Base-by-base conservation (phyloP, 1,140 invertebrate species). In the Pectinophora gossypiella region DNA sequence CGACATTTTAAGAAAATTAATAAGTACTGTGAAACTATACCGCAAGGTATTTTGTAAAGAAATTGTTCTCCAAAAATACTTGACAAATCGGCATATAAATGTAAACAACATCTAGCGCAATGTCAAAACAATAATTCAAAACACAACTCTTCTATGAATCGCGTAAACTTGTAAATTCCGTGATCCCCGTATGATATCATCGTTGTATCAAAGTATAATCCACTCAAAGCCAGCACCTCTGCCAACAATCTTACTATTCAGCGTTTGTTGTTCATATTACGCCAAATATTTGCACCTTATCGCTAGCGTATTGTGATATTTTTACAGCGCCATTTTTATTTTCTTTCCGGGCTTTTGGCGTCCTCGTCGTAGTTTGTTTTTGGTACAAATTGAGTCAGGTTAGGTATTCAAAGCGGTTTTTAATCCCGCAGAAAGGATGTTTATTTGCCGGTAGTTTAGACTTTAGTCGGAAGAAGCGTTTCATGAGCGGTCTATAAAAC, bases 241-340 rank as follows among this genome's bases (percentile, higher is more conserved):
- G 80, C 77, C 80, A 84, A 80, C 71, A 71, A 66, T 72, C 68
- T 74, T 60, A 70, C 71, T 72, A 72, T 65, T 69, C 68, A 74
- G 65, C 18, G 62, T 74, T 67, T 76, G 64, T 76, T 73, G 62
- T 67, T 68, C 61, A 64, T 71, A 67, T 73, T 76, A 70, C 65
- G 70, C 70, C 72, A 80, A 73, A 75, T 73, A 76, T 75, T 75
- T 68, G 64, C 74, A 77, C 75, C 72, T 75, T 75, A 74, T 70
- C 72, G 61, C 53, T 16, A 48, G 27, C 27, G 46, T 61, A 56
- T 64, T 63, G 58, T 72, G 69, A 79, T 77, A 71, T 68, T 71
- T 76, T 77, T 74, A 73, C 59, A 68, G 66, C 60, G 59, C 55
- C 70, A 69, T 73, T 70, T 64, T 71, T 68, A 65, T 67, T 68